Conservation (phyloP, 1,140 invertebrate species). For the Akabosia matsudoensis region DNA sequence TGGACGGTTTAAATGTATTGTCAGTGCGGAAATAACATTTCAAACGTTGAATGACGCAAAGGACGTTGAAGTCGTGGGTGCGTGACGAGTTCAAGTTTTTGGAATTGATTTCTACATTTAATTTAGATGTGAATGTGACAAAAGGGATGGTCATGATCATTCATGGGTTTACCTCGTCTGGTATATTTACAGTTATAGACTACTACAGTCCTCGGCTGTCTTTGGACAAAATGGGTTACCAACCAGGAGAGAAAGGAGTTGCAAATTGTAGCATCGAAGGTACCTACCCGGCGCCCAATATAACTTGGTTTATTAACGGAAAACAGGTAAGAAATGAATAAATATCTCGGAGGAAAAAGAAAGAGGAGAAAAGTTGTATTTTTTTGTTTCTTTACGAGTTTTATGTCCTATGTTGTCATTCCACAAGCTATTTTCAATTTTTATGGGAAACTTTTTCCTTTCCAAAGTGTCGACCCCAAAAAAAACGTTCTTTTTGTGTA, state of each 20-base stretch:
- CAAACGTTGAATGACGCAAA: constrained; percentile 41
- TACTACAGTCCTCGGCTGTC: constrained; percentile 42
- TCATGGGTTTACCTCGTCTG: not conserved
- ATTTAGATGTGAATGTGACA: too few species aligned
- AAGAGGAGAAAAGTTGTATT: too few species aligned
- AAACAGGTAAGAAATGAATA: constrained; percentile 31
- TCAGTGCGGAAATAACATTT: constrained; percentile 43
- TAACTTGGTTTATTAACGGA: constrained; percentile 47
- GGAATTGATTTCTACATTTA: not conserved
- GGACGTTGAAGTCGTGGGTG: constrained; percentile 43
- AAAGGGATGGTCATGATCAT: too few species aligned
- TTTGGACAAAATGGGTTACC: constrained; percentile 35
- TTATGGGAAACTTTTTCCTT: too few species aligned
- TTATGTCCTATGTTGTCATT: too few species aligned
- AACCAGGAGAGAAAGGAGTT: constrained; percentile 38
- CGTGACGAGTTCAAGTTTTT: not conserved
- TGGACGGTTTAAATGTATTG: constrained; percentile 43
- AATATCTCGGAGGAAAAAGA: too few species aligned
- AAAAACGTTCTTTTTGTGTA: constrained; percentile 1
- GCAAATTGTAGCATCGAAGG: constrained; percentile 44
- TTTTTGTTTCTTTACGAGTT: too few species aligned
- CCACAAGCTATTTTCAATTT: too few species aligned
- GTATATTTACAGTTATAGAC: constrained; percentile 33
- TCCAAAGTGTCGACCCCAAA: too few species aligned
- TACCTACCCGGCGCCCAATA: constrained; percentile 44